These are phyloP conservation scores for Phenacoccus solenopsis DNA, from an alignment of 1,140 invertebrate species.

Conservation along the genomic window DNA sequence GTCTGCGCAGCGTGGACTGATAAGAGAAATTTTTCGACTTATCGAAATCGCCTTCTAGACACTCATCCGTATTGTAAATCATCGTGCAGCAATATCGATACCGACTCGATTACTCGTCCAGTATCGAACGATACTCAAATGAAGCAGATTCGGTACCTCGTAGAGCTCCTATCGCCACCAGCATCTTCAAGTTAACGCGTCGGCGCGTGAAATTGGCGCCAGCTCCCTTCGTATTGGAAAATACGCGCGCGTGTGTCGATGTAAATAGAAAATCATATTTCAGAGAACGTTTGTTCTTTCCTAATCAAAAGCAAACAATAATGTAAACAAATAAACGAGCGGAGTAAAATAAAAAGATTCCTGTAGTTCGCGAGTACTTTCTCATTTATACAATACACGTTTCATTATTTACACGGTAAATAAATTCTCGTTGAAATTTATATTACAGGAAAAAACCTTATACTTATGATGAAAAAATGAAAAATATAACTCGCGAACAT, in stretches of 20 bases:
- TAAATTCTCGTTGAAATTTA: background rate
- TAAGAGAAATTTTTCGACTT: background rate
- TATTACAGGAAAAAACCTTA: background rate
- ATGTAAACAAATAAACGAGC: background rate
- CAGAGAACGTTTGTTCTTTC: background rate
- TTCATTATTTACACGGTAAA: conserved; percentile 2
- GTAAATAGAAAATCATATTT: background rate
- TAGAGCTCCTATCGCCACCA: no score
- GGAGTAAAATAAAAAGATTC: background rate
- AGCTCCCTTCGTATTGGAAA: no score
- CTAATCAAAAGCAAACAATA: background rate
- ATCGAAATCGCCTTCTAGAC: background rate
- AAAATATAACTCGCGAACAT: background rate
- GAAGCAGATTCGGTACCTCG: no score
- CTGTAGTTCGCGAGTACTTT: background rate
- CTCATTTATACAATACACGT: conserved; percentile 2
- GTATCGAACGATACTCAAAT: no score
- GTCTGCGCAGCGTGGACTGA: no score
- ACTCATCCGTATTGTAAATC: no score
- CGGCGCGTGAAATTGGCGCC: no score
- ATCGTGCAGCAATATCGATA: no score
- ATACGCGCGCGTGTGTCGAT: no score
- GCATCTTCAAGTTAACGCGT: no score
- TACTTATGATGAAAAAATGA: background rate
- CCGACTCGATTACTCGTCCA: no score